Percentiles rank a stretch among this genome's conserved stretches.
Evolutionary conservation across 2,113 vertebrate genomes (phyloP).

Genomic region (Crypturellus undulatus): DNA sequence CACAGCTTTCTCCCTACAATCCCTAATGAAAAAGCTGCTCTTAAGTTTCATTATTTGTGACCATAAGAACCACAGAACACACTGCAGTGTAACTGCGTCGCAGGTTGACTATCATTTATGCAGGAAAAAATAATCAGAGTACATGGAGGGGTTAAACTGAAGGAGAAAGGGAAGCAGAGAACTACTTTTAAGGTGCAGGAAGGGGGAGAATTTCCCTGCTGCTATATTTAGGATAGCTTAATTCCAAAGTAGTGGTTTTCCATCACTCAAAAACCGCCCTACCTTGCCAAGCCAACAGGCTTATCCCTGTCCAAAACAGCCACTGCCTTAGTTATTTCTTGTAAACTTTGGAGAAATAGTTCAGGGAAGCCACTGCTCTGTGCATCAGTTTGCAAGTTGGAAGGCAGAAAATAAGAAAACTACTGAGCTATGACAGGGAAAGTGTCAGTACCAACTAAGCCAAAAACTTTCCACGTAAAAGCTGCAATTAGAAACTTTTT

Average conservation of each 20-base stretch:
- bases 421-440: neutral
- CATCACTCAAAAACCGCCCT: neutral
- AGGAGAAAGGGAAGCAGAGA: neutral
- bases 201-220: neutral
- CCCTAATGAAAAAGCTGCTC: neutral
- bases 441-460: neutral
- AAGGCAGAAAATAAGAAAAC: neutral
- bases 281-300: neutral
- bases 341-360: neutral
- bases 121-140: neutral
- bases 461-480: neutral
- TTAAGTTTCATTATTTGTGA: neutral
- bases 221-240: neutral
- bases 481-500: too few relatives aligned
- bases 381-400: neutral
- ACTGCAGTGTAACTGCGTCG: neutral
- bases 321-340: neutral
- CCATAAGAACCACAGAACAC: neutral
- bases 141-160: rapidly evolving
- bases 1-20: neutral
- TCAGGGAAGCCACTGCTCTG: neutral
- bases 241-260: neutral
- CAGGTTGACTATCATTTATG: neutral
- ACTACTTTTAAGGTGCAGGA: neutral
- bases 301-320: neutral